Evolutionary conservation across 2,113 vertebrate genomes (phyloP), one percentile per base, ranked within the genome.

Genomic region (Deroptyus accipitrinus): DNA sequence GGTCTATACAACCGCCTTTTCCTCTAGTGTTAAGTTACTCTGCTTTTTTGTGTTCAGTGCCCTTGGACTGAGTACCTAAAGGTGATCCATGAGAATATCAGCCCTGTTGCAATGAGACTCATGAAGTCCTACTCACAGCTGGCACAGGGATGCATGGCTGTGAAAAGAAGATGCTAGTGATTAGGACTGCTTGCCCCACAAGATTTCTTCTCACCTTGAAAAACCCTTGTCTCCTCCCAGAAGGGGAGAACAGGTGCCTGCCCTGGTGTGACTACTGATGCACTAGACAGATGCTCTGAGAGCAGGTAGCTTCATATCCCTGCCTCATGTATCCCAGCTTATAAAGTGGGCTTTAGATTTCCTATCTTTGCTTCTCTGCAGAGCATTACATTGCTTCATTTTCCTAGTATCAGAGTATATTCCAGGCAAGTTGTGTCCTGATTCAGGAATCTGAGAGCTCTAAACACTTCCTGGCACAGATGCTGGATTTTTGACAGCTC

Each of bases 401-500:
- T 80, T 92, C 54, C 54, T 86, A 44, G 28, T 93, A 62, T 55
- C 66, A 92, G 44, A 74, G 48, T 73, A 82, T 80, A 85, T 91
- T 95, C 81, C 46, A 72, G 46, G 64, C 64, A 86, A 95, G 51
- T 41, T 1, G 0, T 48, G 84, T 89, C 90, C 94, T 4, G 7
- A 52, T 81, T 89, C 81, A 92, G 75, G 76, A 93, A 94, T 73
- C 66, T 41, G 62, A 95, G 49, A 52, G 82, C 49, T 94, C 59
- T 83, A 83, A 95, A 77, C 74, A 49, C 48, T 86, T 96, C 44
- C 83, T 96, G 83, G 90, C 95, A 79, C 73, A 86, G 93, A 88
- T 73, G 83, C 90, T 76, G 95, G 30, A 41, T 78, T 92, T 91
- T 82, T 97, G 94, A 95, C 95, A 94, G 80, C 91, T 95, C 91